A percentile compares a stretch with the other conserved stretches of the same genome.
Evolutionary conservation across 2,888 invertebrate species (phyloP).

Genomic region (Trissonchulus latispiculum): DNA sequence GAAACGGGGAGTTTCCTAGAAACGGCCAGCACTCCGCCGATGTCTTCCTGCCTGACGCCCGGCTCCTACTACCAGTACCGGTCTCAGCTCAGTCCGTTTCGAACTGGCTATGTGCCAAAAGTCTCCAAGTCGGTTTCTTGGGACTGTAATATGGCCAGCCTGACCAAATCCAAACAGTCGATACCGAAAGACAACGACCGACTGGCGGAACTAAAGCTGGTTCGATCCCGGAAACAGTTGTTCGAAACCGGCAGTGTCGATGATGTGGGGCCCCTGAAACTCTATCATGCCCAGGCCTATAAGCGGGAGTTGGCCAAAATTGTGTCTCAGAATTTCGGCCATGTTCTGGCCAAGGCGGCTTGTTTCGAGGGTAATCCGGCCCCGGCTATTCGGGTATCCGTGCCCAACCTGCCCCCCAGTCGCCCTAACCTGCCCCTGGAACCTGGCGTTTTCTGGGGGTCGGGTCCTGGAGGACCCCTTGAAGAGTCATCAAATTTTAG

Average conservation of each 20-base stretch:
- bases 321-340: conserved; percentile 3
- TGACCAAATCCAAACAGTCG: neutral
- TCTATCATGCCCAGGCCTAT: conserved; percentile 24
- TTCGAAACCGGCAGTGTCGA: conserved; percentile 21
- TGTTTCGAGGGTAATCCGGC: conserved; percentile 14
- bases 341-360: conserved; percentile 17
- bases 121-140: conserved; percentile 11
- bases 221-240: neutral
- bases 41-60: neutral
- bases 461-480: neutral
- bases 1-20: neutral
- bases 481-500: no score
- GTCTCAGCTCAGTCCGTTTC: neutral
- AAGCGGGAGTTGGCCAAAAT: conserved; percentile 24
- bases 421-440: neutral
- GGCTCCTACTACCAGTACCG: neutral
- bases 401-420: neutral
- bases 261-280: conserved; percentile 22
- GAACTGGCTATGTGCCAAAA: conserved; percentile 10
- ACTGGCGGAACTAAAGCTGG: neutral
- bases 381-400: neutral
- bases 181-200: neutral
- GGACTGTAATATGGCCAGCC: conserved; percentile 16
- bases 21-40: neutral
- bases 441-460: neutral